Base-by-base conservation (phyloP, 1,140 invertebrate species). In the Euura saliciscinereae region DNA sequence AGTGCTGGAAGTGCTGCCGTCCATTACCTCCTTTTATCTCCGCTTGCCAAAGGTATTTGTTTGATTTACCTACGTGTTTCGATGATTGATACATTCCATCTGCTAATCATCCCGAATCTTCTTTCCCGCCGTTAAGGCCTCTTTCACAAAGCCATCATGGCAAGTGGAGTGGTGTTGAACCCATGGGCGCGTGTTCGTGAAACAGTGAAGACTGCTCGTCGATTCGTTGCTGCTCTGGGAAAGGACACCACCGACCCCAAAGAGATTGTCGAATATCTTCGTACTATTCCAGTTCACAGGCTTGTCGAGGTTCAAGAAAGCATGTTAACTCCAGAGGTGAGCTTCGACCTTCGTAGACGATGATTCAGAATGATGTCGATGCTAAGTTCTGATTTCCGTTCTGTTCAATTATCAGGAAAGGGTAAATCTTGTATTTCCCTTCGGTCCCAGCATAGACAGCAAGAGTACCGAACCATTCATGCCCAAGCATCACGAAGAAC, bases 1-100 rank as follows among this genome's bases (percentile, higher is more conserved):
- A 86, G 81, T 6, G 89, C 90, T 42, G 90, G 90, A 5, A 85
- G 82, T 4, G 86, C 84, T 4, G 86, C 85, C 2, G 87, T 89
- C 4, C 81, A 83, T 74, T 82, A 75, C 13, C 68, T 82, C 43
- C 71, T 73, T 2, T 2, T 82, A 43, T 81, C 78, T 44, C 80
- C 81, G 4, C 43, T 81, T 66, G 51, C 75, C 8, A 11, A 78
- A 69, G 82, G 82, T 83, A 73, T 6, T 84, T 0, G 3, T 59
- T 59, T 6, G 13, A 11, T 59, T 6, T 8, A 11, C 51, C 10
- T 59, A 11, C 13, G 51, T n/a, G 51, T 5, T 59, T 11, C 8
- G 8, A 59, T n/a, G 13, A 28, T 28, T 28, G 28, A 28, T 28
- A 28, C 28, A 28, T 28, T 28, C 28, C 51, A 3, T 8, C 51